Conservation (phyloP, 1,140 invertebrate species). For the Megathymus violae region DNA sequence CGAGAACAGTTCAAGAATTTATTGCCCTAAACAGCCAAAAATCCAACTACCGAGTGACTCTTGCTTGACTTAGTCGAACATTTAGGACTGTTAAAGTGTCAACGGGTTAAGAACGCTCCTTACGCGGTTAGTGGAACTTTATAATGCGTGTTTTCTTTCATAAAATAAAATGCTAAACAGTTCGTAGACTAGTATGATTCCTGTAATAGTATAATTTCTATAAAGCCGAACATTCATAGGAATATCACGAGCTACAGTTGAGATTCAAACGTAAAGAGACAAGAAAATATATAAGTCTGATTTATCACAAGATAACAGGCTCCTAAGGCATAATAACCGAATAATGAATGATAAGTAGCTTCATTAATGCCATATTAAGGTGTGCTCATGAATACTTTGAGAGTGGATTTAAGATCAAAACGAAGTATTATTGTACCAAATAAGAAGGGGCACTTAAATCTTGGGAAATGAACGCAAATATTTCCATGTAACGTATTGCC, state of each 20-base stretch:
- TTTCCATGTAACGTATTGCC: constrained; percentile 11
- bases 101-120: no score
- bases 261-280: constrained; percentile 17
- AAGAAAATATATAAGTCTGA: constrained; percentile 30
- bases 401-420: constrained; percentile 37
- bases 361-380: constrained; percentile 38
- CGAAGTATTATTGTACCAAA: constrained; percentile 34
- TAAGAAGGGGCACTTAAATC: constrained; percentile 29
- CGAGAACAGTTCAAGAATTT: no score
- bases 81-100: no score
- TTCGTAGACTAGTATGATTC: not conserved
- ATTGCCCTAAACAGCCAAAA: no score
- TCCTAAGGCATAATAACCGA: constrained; percentile 30
- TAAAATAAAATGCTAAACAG: no score
- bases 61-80: no score
- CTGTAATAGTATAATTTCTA: constrained; percentile 9
- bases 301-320: constrained; percentile 34
- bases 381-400: constrained; percentile 32
- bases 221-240: constrained; percentile 14
- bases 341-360: constrained; percentile 38
- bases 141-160: not conserved
- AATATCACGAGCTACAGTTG: constrained; percentile 3
- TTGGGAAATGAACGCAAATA: constrained; percentile 24
- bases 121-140: no score
- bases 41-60: no score